These are phyloP conservation scores for Automeris io DNA, from an alignment of 2,888 invertebrate genomes.

Conservation along the genomic window DNA sequence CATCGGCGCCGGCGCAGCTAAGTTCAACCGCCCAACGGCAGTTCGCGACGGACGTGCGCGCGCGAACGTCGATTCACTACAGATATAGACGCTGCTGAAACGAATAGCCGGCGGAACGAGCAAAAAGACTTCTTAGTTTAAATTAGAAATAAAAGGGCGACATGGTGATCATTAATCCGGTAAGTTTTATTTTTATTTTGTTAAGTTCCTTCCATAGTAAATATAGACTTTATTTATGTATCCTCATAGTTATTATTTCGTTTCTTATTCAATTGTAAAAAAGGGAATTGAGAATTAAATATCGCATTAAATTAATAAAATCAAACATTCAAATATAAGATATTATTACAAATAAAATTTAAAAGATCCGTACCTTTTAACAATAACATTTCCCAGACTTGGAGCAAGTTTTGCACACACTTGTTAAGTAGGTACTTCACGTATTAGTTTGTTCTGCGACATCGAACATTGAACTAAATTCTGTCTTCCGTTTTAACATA, in stretches of 20 bases:
- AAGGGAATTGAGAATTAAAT: too few species aligned
- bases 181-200: conserved; percentile 34
- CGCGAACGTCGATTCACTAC: conserved; percentile 31
- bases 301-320: too few species aligned
- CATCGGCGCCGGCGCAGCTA: conserved; percentile 2
- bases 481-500: conserved; percentile 14
- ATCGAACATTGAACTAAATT: conserved; percentile 25
- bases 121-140: conserved; percentile 56
- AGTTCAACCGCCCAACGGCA: conserved; percentile 17
- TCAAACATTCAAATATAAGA: too few species aligned
- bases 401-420: conserved; percentile 20
- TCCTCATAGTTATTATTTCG: background rate
- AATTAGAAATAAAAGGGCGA: conserved; percentile 54
- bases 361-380: conserved; percentile 31
- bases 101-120: conserved; percentile 41
- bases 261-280: background rate
- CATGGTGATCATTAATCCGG: conserved; percentile 50
- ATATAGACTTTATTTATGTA: background rate
- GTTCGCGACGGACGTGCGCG: conserved; percentile 49
- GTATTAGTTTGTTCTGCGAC: conserved; percentile 10
- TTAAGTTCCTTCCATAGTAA: conserved; percentile 3
- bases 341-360: too few species aligned
- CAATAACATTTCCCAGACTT: conserved; percentile 46
- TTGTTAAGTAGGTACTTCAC: conserved; percentile 5
- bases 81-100: conserved; percentile 22